Evolutionary conservation across 1,140 invertebrate genomes (phyloP), one percentile per base, ranked within the genome.

Genomic region (Panagrolaimus sp.): DNA sequence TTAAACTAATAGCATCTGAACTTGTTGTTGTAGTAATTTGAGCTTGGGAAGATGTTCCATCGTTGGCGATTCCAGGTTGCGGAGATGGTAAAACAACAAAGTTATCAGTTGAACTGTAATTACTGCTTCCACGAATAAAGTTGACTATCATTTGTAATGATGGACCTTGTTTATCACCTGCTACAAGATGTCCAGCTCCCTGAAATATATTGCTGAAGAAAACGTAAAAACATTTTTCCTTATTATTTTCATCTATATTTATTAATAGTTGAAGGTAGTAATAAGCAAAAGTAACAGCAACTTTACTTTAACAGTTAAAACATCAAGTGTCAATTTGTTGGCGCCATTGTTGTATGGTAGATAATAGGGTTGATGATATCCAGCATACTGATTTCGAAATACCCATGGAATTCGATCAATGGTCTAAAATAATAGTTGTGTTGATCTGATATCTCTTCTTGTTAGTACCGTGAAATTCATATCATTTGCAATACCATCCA

Each of bases 131-230:
- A 16, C 61, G 23, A 20, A 71, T 61, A 31, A 84, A 84, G 61
- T 71, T 77, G 5, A 67, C 71, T 43, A 84, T 75, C 78, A 84
- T 81, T 62, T 83, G 72, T 14, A 86, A 76, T 13, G 84, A 84
- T 66, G 78, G 80, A 7, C 72, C 74, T 61, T 86, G 85, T 72
- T 83, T 83, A 74, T 87, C 86, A 69, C 80, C 80, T 1, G 86
- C 86, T 1, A 86, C 86, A 84, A 86, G 87, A 76, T 87, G 86
- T 65, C 86, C 86, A 67, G 86, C 81, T 16, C 85, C 86, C 78
- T 38, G 7, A 38, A 38, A n/a, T n/a, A n/a, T n/a, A n/a, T n/a
- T n/a, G n/a, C n/a, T n/a, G n/a, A n/a, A n/a, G n/a, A n/a, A n/a
- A n/a, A n/a, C n/a, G n/a, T n/a, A n/a, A n/a, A n/a, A n/a, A n/a